A percentile compares a stretch with the other conserved stretches of the same genome.
Evolutionary conservation across 2,888 invertebrate species (phyloP).

Genomic region (Agrypnus murinus): DNA sequence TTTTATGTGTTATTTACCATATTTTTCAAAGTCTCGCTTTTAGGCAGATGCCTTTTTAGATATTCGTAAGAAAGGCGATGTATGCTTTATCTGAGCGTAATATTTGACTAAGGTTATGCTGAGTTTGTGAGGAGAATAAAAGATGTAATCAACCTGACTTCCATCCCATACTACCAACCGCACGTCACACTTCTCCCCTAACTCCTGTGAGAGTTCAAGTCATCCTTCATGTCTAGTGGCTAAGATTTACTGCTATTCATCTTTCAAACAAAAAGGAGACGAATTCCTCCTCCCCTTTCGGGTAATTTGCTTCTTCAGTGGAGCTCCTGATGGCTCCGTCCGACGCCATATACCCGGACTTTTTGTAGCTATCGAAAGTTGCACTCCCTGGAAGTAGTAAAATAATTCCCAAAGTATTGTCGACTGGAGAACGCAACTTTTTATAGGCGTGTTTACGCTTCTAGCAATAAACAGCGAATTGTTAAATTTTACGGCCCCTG

Average conservation of each 20-base stretch:
- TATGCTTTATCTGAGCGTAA: constrained; percentile 43
- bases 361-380: constrained; percentile 51
- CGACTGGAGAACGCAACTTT: constrained; percentile 35
- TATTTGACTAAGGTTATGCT: constrained; percentile 47
- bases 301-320: constrained; percentile 61
- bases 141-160: constrained; percentile 64
- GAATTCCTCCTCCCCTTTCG: constrained; percentile 58
- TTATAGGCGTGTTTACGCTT: constrained; percentile 39
- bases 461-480: constrained; percentile 44
- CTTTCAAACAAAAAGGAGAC: constrained; percentile 64
- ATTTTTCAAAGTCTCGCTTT: constrained; percentile 22
- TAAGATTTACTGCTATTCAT: constrained; percentile 68
- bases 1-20: constrained; percentile 23
- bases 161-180: constrained; percentile 52
- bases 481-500: constrained; percentile 43
- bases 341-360: constrained; percentile 53
- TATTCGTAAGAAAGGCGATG: constrained; percentile 32
- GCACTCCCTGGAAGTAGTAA: constrained; percentile 49
- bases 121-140: constrained; percentile 57
- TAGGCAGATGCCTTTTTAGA: constrained; percentile 27
- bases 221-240: constrained; percentile 66
- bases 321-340: constrained; percentile 56
- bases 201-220: constrained; percentile 61
- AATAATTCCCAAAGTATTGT: constrained; percentile 40
- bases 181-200: constrained; percentile 49